Percentiles rank a stretch among this genome's conserved stretches.
Conservation (phyloP, 2,113 vertebrate species). For the Empidonax alnorum region DNA sequence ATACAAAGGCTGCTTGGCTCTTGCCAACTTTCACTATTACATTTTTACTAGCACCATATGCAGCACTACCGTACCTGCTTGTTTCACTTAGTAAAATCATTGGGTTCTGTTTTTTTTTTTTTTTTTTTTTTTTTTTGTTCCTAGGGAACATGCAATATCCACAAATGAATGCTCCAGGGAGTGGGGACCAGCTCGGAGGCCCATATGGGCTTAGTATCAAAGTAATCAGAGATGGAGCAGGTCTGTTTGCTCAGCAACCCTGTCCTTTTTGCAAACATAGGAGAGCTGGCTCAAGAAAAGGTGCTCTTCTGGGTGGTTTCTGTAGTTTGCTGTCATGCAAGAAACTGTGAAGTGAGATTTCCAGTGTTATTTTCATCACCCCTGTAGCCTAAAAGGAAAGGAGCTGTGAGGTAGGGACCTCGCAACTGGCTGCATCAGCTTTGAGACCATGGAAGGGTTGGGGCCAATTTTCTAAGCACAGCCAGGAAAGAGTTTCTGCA, state of each 20-base stretch:
- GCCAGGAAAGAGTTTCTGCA: neutral
- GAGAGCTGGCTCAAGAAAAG: neutral
- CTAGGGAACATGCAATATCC: neutral
- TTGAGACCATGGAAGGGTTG: fast-evolving
- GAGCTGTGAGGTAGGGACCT: neutral
- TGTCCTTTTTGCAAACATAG: neutral
- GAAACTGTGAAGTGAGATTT: conserved; percentile 4
- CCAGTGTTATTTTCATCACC: neutral
- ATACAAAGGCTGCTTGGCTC: conserved; percentile 49
- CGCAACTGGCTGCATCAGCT: neutral
- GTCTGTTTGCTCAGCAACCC: neutral
- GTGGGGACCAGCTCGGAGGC: neutral
- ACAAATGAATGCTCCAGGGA: conserved; percentile 28
- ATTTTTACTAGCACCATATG: conserved; percentile 67
- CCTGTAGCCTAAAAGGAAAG: neutral
- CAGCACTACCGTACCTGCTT: conserved; percentile 28
- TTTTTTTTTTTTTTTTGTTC: neutral
- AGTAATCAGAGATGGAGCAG: neutral
- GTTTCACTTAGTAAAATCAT: conserved; percentile 32
- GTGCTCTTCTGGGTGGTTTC: neutral
- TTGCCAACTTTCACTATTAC: conserved; percentile 42
- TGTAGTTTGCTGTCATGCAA: neutral
- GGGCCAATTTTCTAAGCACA: neutral
- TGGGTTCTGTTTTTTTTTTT: neutral
- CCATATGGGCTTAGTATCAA: neutral